Evolutionary conservation across 2,888 invertebrate genomes (phyloP).

Genomic region (Neria commutata): DNA sequence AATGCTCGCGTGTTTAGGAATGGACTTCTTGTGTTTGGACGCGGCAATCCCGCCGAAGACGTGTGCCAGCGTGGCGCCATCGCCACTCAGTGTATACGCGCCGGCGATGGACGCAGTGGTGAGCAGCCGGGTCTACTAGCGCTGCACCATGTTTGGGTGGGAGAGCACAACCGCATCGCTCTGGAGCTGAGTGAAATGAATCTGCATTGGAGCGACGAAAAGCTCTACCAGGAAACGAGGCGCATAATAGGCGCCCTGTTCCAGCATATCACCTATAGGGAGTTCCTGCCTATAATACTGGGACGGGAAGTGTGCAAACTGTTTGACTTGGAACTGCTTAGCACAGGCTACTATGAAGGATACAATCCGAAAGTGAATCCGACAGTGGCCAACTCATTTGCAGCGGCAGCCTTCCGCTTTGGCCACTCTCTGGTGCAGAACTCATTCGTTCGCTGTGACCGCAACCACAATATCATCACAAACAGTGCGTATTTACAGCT

Average conservation of each 20-base stretch:
- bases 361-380: constrained; percentile 76
- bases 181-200: constrained; percentile 74
- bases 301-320: constrained; percentile 76
- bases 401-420: constrained; percentile 83
- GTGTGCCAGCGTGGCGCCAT: constrained; percentile 75
- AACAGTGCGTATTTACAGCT: constrained; percentile 69
- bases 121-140: constrained; percentile 74
- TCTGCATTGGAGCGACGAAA: constrained; percentile 88
- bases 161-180: constrained; percentile 71
- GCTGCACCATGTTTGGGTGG: constrained; percentile 61
- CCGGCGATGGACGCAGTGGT: constrained; percentile 79
- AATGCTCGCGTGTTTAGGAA: constrained; percentile 76
- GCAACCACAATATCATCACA: constrained; percentile 70
- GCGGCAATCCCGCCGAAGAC: constrained; percentile 72
- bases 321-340: constrained; percentile 74
- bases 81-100: constrained; percentile 75
- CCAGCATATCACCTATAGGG: constrained; percentile 84
- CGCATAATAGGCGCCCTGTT: constrained; percentile 81
- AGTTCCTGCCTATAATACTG: constrained; percentile 81
- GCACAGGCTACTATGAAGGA: constrained; percentile 73
- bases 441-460: constrained; percentile 76
- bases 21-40: constrained; percentile 72
- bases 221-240: constrained; percentile 82
- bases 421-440: constrained; percentile 86
- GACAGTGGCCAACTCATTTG: constrained; percentile 78